Percentiles rank a stretch among this genome's conserved stretches.
These are phyloP conservation scores for Deladenus siricidicola DNA, from an alignment of 2,888 invertebrate genomes.

Conservation along the genomic window DNA sequence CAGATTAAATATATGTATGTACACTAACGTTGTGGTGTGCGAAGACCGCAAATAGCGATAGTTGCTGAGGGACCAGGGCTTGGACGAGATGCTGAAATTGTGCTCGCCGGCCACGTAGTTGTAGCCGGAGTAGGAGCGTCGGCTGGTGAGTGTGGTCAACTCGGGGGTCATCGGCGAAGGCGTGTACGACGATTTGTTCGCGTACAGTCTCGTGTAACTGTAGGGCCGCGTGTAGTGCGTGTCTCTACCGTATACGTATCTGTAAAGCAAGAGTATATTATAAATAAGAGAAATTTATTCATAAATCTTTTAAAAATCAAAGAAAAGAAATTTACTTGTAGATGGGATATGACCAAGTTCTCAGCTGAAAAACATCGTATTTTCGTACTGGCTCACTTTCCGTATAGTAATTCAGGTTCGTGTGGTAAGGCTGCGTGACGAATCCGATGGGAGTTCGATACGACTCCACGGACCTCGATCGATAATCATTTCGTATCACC, in stretches of 20 bases:
- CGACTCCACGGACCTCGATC: constrained; percentile 26
- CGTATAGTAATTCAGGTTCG: constrained; percentile 43
- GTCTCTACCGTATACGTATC: constrained; percentile 50
- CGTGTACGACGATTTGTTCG: constrained; percentile 39
- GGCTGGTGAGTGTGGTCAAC: constrained; percentile 17
- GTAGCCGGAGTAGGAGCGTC: constrained; percentile 19
- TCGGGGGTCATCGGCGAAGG: constrained; percentile 43
- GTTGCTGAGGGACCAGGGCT: constrained; percentile 40
- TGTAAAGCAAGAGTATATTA: constrained; percentile 17
- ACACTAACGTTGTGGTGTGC: constrained; percentile 27
- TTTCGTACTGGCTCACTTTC: constrained; percentile 46
- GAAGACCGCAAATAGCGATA: constrained; percentile 27
- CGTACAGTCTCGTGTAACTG: constrained; percentile 39
- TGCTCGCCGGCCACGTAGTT: constrained; percentile 24
- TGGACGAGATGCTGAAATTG: constrained; percentile 44
- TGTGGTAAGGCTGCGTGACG: constrained; percentile 49
- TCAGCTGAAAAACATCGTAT: constrained; percentile 51
- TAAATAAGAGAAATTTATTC: not conserved
- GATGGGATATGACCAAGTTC: constrained; percentile 52
- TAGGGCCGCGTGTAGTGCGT: constrained; percentile 46
- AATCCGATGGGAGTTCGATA: constrained; percentile 42
- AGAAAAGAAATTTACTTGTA: constrained; percentile 39
- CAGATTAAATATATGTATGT: no score
- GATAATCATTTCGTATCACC: constrained; percentile 15
- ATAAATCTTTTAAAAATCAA: not conserved